phyloP scores from a whole-genome alignment of 1,140 invertebrate genomes.

The Stenopsyche tienmushanensis region DNA sequence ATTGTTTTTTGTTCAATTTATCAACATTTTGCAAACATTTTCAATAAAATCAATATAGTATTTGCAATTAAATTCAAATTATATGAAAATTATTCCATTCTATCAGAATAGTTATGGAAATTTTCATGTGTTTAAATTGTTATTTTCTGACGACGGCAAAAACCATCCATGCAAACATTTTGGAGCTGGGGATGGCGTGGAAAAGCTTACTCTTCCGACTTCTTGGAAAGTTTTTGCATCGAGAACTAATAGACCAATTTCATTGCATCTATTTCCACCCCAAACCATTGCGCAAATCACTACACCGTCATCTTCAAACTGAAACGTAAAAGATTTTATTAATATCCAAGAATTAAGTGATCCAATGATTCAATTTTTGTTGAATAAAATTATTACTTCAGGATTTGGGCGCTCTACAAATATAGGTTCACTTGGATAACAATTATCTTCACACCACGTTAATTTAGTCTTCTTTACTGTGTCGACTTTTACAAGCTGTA shows the following conservation, averaged over 20 bases:
- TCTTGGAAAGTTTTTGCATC: constrained; percentile 69
- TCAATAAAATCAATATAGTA: no score
- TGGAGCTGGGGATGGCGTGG: constrained; percentile 69
- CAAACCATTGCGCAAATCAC: constrained; percentile 70
- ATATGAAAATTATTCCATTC: no score
- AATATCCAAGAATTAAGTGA: no score
- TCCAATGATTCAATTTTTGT: background rate
- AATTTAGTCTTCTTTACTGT: constrained; percentile 61
- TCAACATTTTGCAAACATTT: no score
- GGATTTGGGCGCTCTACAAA: constrained; percentile 73
- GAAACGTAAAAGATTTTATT: constrained; percentile 38
- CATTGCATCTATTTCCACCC: constrained; percentile 59
- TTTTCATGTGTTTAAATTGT: no score
- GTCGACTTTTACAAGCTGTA: constrained; percentile 80
- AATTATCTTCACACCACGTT: constrained; percentile 71
- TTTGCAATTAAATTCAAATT: no score
- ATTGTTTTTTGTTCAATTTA: background rate
- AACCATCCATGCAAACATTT: constrained; percentile 85
- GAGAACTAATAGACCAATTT: constrained; percentile 68
- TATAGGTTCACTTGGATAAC: constrained; percentile 85
- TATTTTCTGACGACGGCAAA: no score
- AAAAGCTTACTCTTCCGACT: constrained; percentile 66
- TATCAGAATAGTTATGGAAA: no score
- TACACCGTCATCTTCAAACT: constrained; percentile 76
- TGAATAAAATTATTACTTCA: constrained; percentile 54